Evolutionary conservation across 2,888 invertebrate species (phyloP).

Genomic region (Ditylenchus weischeri): DNA sequence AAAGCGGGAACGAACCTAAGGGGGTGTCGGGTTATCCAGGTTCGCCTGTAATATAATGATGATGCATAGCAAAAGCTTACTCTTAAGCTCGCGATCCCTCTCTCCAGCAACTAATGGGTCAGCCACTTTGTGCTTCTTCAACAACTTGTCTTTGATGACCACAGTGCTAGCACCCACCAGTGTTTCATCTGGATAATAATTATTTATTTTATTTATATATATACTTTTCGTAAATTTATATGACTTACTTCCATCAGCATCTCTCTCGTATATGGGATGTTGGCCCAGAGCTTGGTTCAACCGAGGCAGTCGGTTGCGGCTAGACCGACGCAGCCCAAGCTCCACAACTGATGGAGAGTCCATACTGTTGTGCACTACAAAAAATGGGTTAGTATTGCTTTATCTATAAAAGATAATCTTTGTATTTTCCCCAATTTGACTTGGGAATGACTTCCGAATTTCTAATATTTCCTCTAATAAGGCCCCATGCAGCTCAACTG

Average conservation of each 20-base stretch:
- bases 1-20: too few species aligned
- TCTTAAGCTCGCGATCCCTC: constrained; percentile 17
- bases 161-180: constrained; percentile 20
- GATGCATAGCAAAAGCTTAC: not conserved
- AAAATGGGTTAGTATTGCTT: too few species aligned
- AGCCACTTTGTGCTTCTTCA: constrained; percentile 12
- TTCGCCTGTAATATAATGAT: too few species aligned
- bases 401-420: too few species aligned
- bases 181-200: constrained; percentile 10
- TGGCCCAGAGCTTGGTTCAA: constrained; percentile 18
- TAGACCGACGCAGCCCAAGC: constrained; percentile 20
- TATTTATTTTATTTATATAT: not conserved
- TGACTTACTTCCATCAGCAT: constrained; percentile 23
- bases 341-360: constrained; percentile 22
- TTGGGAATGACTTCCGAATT: too few species aligned
- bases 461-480: too few species aligned
- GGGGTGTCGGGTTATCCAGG: too few species aligned
- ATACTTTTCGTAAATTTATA: constrained; percentile 9
- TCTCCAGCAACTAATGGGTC: constrained; percentile 13
- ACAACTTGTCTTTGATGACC: constrained; percentile 15
- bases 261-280: constrained; percentile 17
- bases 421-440: too few species aligned
- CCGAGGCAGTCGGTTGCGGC: constrained; percentile 21
- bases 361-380: constrained; percentile 16
- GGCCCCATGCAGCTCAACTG: too few species aligned